Base-by-base conservation (phyloP, 2,888 invertebrate species). In the Saturnia pavonia region DNA sequence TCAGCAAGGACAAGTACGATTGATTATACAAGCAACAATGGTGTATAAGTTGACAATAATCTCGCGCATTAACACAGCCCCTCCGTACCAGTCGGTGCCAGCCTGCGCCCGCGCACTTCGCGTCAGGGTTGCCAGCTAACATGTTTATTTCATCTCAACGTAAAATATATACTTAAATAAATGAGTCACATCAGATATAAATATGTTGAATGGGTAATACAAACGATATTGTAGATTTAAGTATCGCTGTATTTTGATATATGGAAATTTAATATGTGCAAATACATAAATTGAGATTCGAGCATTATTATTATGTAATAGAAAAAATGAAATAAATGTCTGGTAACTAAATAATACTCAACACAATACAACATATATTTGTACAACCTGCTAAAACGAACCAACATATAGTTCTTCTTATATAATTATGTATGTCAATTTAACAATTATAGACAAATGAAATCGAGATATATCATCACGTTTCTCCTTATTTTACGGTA, bases 41-140 rank as follows among this genome's bases (percentile, higher is more conserved):
- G 40, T 60, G 57, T 25, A 60, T 60, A 34, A 65, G 65, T 65
- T 65, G 65, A 65, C 65, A 65, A 65, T 65, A 60, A 60, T 60
- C 25, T 60, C 57, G 27, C 57, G 57, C 57, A 60, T 60, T 60
- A 60, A 60, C 57, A 25, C 25, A 25, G 57, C 27, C 25, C 25
- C 57, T 45, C 48, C 48, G 43, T 48, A 68, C 68, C 67, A 11
- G 1, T 43, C 71, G 70, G 83, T 83, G 75, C 80, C 83, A 80
- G 77, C 14, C 40, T 40, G 67, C 67, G 69, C 48, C 66, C 51
- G 69, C 69, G 67, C 65, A 19, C 65, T 40, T 40, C 19, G 4
- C 11, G 19, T 16, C 40, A 65, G 65, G 65, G 65, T 65, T 65
- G n/a, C 40, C 65, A 65, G 2, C 8, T 4, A 8, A 60, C 27